A percentile compares a stretch with the other conserved stretches of the same genome.
These are phyloP conservation scores for Drosophila infuscata DNA, from an alignment of 2,888 invertebrate genomes.

Conservation along the genomic window DNA sequence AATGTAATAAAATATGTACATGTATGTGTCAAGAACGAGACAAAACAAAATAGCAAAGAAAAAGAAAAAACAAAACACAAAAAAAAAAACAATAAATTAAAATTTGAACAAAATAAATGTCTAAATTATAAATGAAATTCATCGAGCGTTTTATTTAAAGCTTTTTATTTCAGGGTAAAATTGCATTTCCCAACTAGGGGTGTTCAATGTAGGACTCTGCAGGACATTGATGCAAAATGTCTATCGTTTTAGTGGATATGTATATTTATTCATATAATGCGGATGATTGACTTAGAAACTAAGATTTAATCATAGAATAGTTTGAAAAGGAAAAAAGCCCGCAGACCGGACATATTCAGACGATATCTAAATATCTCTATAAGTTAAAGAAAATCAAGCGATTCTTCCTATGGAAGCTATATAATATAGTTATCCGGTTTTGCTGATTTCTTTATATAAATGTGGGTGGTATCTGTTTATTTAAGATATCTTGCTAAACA, in stretches of 20 bases:
- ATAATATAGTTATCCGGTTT: background rate
- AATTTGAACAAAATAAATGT: conserved; percentile 68
- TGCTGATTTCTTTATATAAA: too few relatives aligned
- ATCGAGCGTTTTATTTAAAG: conserved; percentile 1
- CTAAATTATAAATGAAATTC: conserved; percentile 72
- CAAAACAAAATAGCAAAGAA: conserved; percentile 48
- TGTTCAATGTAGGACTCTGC: background rate
- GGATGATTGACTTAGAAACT: background rate
- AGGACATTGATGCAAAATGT: background rate
- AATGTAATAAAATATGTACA: conserved; percentile 24
- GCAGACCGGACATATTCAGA: too few relatives aligned
- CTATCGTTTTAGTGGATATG: background rate
- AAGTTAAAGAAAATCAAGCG: too few relatives aligned
- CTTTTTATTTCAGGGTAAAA: background rate
- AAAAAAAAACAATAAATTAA: conserved; percentile 40
- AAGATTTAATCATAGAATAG: background rate
- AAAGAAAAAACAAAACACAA: conserved; percentile 34
- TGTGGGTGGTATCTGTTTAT: too few relatives aligned
- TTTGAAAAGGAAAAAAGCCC: background rate
- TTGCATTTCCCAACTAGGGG: background rate
- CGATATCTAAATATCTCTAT: rapidly evolving
- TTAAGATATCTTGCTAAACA: rapidly evolving
- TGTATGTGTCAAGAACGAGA: conserved; percentile 45
- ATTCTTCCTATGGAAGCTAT: background rate
- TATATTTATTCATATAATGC: too few relatives aligned